These are phyloP conservation scores for Pitangus sulphuratus DNA, from an alignment of 2,797 vertebrate genomes.

Conservation along the genomic window DNA sequence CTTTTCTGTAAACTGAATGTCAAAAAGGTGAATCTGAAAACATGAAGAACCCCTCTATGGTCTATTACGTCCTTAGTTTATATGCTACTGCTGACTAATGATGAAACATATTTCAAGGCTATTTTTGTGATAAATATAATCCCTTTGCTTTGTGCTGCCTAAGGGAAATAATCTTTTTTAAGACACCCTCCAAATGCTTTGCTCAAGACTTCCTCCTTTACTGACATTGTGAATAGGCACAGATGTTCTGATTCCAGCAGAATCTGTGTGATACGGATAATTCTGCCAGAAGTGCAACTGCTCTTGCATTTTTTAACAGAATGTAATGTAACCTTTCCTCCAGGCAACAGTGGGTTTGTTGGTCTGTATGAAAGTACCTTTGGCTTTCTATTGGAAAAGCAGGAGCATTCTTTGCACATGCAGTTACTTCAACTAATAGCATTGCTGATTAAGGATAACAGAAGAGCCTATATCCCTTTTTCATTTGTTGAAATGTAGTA, in stretches of 20 bases:
- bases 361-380: neutral
- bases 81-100: neutral
- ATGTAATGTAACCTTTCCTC: neutral
- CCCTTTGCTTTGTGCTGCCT: neutral
- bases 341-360: neutral
- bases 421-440: neutral
- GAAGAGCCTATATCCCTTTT: neutral
- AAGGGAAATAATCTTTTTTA: neutral
- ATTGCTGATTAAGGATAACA: neutral
- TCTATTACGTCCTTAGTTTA: neutral
- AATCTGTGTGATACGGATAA: fast-evolving
- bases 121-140: neutral
- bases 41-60: neutral
- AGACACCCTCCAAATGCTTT: neutral
- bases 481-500: neutral
- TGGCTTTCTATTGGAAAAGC: neutral
- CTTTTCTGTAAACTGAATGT: neutral
- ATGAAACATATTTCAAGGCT: neutral
- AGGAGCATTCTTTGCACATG: neutral
- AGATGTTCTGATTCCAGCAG: neutral
- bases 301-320: neutral
- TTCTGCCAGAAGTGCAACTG: neutral
- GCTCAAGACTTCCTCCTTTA: neutral
- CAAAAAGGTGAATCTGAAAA: neutral
- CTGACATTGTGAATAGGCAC: neutral